Conservation (phyloP, 2,113 vertebrate species). For the Antigone vipio region DNA sequence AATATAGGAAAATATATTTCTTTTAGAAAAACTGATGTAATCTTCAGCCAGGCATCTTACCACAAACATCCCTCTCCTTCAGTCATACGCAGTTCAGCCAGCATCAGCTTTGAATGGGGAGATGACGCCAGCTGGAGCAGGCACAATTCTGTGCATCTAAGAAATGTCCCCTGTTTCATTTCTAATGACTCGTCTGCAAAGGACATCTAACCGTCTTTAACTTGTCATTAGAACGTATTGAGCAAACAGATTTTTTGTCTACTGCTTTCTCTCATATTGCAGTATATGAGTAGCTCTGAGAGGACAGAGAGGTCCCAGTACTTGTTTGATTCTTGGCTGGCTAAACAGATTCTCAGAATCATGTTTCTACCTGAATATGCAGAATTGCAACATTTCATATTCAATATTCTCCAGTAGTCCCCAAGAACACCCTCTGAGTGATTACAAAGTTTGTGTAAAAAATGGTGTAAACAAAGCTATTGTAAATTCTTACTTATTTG, state of each 20-base stretch:
- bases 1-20: not conserved
- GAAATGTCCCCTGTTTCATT: not conserved
- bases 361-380: not conserved
- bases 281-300: not conserved
- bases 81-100: not conserved
- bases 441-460: not conserved
- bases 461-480: not conserved
- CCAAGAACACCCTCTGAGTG: not conserved
- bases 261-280: not conserved
- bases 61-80: not conserved
- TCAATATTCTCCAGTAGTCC: not conserved
- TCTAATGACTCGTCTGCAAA: not conserved
- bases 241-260: not conserved
- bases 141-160: not conserved
- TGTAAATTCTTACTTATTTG: not conserved
- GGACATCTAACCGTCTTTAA: not conserved
- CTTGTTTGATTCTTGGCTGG: not conserved
- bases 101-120: not conserved
- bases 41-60: not conserved
- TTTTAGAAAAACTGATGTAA: not conserved
- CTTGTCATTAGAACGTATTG: not conserved
- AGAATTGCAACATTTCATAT: not conserved
- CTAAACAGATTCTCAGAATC: not conserved
- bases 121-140: not conserved
- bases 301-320: not conserved